A percentile compares a stretch with the other conserved stretches of the same genome.
Evolutionary conservation across 2,888 invertebrate species (phyloP).

Genomic region (Lamproptera curius): DNA sequence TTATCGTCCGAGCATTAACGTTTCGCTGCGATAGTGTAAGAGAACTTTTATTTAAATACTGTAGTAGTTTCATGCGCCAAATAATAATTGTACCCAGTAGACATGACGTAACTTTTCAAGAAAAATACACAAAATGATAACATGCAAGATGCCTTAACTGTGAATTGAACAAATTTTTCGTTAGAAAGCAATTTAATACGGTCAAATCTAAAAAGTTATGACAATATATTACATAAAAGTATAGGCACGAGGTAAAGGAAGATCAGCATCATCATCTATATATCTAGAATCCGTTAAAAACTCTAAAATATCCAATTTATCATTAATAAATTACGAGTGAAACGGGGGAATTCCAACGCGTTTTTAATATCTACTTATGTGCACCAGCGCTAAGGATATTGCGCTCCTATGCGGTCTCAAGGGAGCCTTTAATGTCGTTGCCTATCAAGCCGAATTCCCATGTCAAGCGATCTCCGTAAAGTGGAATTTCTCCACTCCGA

Average conservation of each 20-base stretch:
- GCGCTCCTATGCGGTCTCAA: neutral
- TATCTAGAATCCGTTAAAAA: too few relatives aligned
- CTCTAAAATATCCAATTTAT: too few relatives aligned
- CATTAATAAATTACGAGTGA: neutral
- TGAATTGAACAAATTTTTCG: too few relatives aligned
- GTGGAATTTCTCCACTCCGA: slow-evolving; percentile 56
- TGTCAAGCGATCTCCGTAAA: slow-evolving; percentile 43
- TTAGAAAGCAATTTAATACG: too few relatives aligned
- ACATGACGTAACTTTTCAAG: too few relatives aligned
- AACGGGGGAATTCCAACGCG: neutral
- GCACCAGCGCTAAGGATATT: slow-evolving; percentile 7
- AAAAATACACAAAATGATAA: too few relatives aligned
- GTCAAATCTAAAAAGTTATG: too few relatives aligned
- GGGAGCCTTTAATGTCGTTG: slow-evolving; percentile 7
- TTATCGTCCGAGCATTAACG: neutral
- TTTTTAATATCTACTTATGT: slow-evolving; percentile 4
- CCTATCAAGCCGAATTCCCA: slow-evolving; percentile 40
- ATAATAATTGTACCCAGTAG: neutral
- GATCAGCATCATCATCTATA: too few relatives aligned
- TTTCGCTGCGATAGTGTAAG: slow-evolving; percentile 1
- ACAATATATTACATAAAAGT: too few relatives aligned
- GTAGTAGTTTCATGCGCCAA: slow-evolving; percentile 1
- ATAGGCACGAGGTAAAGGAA: too few relatives aligned
- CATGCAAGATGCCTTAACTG: too few relatives aligned
- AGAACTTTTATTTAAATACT: slow-evolving; percentile 4